phyloP scores from a whole-genome alignment of 2,888 invertebrate genomes.

The Lasioglossum malachurum region DNA sequence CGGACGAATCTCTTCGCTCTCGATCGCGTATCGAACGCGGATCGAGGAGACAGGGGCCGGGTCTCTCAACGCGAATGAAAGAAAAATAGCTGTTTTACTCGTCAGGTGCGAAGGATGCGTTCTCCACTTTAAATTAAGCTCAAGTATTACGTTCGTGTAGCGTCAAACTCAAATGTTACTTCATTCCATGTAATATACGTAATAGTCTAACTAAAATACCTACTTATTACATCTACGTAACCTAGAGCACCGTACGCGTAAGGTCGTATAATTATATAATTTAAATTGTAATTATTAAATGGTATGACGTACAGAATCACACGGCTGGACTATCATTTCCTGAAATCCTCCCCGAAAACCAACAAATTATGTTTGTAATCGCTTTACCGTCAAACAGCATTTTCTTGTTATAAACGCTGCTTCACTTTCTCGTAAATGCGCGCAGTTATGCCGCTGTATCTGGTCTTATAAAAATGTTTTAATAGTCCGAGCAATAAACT shows the following conservation, averaged over 20 bases:
- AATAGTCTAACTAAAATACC: slow-evolving; percentile 83
- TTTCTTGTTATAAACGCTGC: too few relatives aligned
- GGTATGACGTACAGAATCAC: slow-evolving; percentile 82
- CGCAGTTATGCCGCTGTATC: neutral
- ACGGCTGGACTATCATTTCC: slow-evolving; percentile 15
- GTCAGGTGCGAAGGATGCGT: slow-evolving; percentile 74
- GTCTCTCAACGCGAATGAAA: neutral
- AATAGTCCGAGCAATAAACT: neutral
- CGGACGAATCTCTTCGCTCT: neutral
- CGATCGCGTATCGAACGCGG: slow-evolving; percentile 18
- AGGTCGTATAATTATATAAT: slow-evolving; percentile 84
- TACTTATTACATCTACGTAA: slow-evolving; percentile 84
- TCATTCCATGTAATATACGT: slow-evolving; percentile 85
- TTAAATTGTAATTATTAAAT: slow-evolving; percentile 85
- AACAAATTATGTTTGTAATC: neutral
- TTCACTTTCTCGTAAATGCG: neutral
- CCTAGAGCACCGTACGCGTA: slow-evolving; percentile 84
- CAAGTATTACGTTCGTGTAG: slow-evolving; percentile 85
- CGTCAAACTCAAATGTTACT: slow-evolving; percentile 82
- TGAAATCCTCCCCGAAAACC: neutral
- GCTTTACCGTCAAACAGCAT: neutral
- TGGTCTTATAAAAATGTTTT: neutral
- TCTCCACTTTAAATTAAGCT: slow-evolving; percentile 80
- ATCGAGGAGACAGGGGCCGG: neutral
- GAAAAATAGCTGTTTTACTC: slow-evolving; percentile 62